Conservation (phyloP, 35 echinoderm and acorn worm genomes). For the Ophiothrix spiculata region DNA sequence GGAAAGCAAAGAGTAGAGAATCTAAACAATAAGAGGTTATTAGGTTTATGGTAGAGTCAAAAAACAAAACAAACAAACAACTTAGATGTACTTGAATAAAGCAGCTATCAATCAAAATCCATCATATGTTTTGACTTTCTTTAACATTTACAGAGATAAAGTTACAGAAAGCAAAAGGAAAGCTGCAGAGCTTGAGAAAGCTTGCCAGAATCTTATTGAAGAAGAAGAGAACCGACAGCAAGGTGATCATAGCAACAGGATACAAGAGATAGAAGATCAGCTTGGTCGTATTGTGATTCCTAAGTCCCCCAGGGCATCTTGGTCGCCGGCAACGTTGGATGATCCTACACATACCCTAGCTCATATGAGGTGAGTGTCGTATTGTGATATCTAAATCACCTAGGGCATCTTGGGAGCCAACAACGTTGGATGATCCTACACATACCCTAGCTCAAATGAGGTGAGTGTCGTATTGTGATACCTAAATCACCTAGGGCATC, state of each 20-base stretch:
- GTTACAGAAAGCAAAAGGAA: slow-evolving; percentile 1
- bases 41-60: not conserved
- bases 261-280: slow-evolving; percentile 34
- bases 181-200: slow-evolving; percentile 37
- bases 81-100: too few species aligned
- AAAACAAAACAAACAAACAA: too few species aligned
- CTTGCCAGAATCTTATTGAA: slow-evolving; percentile 22
- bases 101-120: not conserved
- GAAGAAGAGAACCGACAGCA: slow-evolving; percentile 16
- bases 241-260: slow-evolving; percentile 1
- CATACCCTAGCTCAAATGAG: too few species aligned
- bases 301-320: slow-evolving; percentile 1
- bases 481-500: too few species aligned
- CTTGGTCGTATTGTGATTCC: slow-evolving; percentile 19
- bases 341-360: slow-evolving; percentile 9
- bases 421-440: too few species aligned
- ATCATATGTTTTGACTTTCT: not conserved
- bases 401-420: too few species aligned
- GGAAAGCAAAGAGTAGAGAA: too few species aligned
- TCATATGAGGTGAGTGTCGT: slow-evolving; percentile 33
- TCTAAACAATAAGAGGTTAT: too few species aligned
- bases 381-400: too few species aligned
- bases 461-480: too few species aligned
- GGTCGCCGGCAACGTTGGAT: not conserved
- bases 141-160: too few species aligned